Evolutionary conservation across 2,797 vertebrate species (phyloP), one percentile per base, ranked within the genome.

Genomic region (Alauda arvensis): DNA sequence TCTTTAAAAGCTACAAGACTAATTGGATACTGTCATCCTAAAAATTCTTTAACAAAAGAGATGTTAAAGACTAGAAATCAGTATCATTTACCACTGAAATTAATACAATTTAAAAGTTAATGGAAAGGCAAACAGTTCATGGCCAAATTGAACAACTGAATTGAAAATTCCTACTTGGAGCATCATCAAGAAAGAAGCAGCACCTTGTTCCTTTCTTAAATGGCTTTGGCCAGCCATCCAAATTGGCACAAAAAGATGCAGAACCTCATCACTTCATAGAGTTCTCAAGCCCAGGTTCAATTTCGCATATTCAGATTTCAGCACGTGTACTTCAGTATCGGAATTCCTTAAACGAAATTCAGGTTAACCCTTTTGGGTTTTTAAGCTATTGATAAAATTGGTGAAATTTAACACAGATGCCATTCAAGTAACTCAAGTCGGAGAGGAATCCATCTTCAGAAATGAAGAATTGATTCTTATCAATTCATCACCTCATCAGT

Each of bases 281-380:
- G 19, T 56, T 74, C 14, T 20, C 18, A 67, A 33, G 51, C 28
- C 20, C 20, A 67, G 6, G 23, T 63, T 67, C 19, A 81, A 49
- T 40, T 80, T 52, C 63, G 26, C 5, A 0, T 48, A 52, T 29
- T 70, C 25, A 71, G 8, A 21, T 56, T 83, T 75, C 49, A 80
- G 40, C 24, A 55, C 29, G 48, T 23, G 16, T 66, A 21, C 6
- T 82, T 49, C 45, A 74, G n/a, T 33, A 83, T 62, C 7, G 39
- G 17, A 19, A 55, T 14, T 72, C 24, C 17, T 83, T 46, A 39
- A 6, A 42, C 2, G 2, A 49, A 72, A 77, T 55, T 39, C 12
- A 9, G 8, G 3, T 59, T 12, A 59, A 57, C 1, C 4, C 3
- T 40, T 33, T 14, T n/a, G 8, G 0, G 3, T 85, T 80, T 59